phyloP scores from a whole-genome alignment of 2,888 invertebrate genomes.

The Andrena haemorrhoa region DNA sequence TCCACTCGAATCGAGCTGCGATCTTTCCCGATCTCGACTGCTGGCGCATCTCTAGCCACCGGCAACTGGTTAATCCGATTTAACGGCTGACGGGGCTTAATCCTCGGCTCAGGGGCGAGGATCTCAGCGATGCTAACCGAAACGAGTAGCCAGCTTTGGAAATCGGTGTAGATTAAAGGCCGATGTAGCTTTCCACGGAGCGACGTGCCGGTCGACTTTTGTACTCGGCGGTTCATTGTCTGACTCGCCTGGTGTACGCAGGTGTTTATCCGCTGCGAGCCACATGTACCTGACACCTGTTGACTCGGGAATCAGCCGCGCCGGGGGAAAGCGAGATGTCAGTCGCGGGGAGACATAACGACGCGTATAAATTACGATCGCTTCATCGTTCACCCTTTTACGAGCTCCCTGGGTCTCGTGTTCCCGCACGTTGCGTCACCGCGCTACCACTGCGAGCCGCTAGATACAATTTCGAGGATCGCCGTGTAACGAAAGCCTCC shows the following conservation, averaged over 20 bases:
- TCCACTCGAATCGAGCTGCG: too few species aligned
- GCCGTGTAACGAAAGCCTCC: not conserved
- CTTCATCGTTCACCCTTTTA: slow-evolving; percentile 47
- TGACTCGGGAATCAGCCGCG: slow-evolving; percentile 53
- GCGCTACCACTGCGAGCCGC: not conserved
- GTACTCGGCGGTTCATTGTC: slow-evolving; percentile 29
- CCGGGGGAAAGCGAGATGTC: slow-evolving; percentile 55
- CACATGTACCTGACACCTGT: slow-evolving; percentile 65
- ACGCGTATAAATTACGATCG: slow-evolving; percentile 60
- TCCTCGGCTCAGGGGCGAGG: too few species aligned
- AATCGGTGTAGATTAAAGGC: too few species aligned
- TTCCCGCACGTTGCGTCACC: not conserved
- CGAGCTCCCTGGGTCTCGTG: slow-evolving; percentile 39
- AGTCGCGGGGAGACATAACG: slow-evolving; percentile 50
- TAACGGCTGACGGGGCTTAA: too few species aligned
- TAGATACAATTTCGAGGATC: not conserved
- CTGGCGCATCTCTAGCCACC: not conserved
- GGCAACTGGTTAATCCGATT: not conserved
- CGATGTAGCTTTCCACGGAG: not conserved
- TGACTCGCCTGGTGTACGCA: slow-evolving; percentile 21
- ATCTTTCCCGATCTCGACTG: too few species aligned
- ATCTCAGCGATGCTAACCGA: too few species aligned
- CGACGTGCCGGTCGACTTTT: not conserved
- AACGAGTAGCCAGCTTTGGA: too few species aligned
- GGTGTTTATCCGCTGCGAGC: slow-evolving; percentile 40